These are phyloP conservation scores for Oreochromis niloticus DNA, from an alignment of 2,113 vertebrate species.

Conservation along the genomic window DNA sequence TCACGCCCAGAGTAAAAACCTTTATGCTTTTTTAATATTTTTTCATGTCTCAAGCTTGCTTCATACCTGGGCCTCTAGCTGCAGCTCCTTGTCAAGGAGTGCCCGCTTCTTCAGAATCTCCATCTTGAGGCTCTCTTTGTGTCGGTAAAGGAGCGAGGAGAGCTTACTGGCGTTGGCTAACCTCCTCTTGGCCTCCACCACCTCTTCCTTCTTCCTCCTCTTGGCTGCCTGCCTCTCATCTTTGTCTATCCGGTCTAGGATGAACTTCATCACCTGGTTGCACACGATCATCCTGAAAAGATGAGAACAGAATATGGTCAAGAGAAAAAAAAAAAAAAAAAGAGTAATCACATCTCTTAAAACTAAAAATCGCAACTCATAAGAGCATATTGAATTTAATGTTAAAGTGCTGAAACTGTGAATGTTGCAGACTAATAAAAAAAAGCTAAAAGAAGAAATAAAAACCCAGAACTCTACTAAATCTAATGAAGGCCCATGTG, in stretches of 20 bases:
- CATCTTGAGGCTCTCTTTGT: conserved; percentile 95
- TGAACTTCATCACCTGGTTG: conserved; percentile 99
- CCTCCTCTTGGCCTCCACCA: conserved; percentile 90
- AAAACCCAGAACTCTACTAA: not conserved
- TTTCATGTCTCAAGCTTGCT: no score
- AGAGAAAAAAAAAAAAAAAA: not conserved
- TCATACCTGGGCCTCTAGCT: conserved; percentile 91
- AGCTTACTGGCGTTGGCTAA: conserved; percentile 92
- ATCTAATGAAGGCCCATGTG: conserved; percentile 9
- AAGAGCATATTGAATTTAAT: not conserved
- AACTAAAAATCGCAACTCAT: not conserved
- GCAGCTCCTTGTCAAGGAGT: conserved; percentile 94
- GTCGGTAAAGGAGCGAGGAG: conserved; percentile 92
- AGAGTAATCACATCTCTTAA: not conserved
- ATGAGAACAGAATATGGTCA: not conserved
- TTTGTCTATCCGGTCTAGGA: conserved; percentile 98
- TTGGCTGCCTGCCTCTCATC: conserved; percentile 95
- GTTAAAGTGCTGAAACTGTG: not conserved
- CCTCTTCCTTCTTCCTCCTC: conserved; percentile 91
- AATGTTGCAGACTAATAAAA: not conserved
- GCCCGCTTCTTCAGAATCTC: conserved; percentile 96
- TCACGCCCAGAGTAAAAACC: not conserved
- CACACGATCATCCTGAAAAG: conserved; percentile 92
- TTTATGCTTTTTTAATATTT: not conserved
- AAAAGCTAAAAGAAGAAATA: not conserved